Conservation (phyloP, 2,113 vertebrate genomes). For the Oryzias curvinotus region DNA sequence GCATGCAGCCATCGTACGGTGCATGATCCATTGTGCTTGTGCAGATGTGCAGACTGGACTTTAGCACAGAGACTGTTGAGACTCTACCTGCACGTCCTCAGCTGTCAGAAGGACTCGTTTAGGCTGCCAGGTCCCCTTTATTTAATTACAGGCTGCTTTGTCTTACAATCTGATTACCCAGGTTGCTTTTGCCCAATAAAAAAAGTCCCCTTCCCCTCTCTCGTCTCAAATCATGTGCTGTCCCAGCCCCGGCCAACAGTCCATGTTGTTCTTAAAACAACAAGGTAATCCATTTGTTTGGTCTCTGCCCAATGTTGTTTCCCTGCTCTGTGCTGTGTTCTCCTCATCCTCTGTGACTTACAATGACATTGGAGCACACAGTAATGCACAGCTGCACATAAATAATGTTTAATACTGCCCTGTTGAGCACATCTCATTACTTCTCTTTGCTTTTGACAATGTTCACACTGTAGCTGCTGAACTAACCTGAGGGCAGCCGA, state of each 20-base stretch:
- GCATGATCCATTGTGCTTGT: neutral
- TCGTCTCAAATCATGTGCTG: conserved; percentile 28
- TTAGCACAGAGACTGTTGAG: neutral
- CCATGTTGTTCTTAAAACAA: conserved; percentile 31
- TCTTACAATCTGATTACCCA: conserved; percentile 58
- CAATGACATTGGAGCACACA: neutral
- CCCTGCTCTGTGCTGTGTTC: neutral
- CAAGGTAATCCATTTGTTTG: conserved; percentile 46
- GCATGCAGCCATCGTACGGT: neutral
- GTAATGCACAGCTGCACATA: neutral
- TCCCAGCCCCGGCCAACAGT: conserved; percentile 18
- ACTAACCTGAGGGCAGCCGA: neutral
- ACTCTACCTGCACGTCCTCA: conserved; percentile 3
- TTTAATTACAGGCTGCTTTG: conserved; percentile 55
- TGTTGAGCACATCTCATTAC: neutral
- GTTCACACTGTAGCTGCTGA: neutral
- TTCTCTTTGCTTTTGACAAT: conserved; percentile 2
- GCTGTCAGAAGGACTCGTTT: neutral
- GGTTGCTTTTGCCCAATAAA: conserved; percentile 51
- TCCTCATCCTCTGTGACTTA: conserved; percentile 8
- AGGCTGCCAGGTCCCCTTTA: conserved; percentile 31
- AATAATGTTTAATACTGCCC: neutral
- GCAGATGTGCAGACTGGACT: conserved; percentile 7
- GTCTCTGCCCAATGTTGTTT: conserved; percentile 13
- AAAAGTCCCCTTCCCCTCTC: conserved; percentile 24